Evolutionary conservation across 2,797 vertebrate genomes (phyloP).

Genomic region (Eulemur mongoz): DNA sequence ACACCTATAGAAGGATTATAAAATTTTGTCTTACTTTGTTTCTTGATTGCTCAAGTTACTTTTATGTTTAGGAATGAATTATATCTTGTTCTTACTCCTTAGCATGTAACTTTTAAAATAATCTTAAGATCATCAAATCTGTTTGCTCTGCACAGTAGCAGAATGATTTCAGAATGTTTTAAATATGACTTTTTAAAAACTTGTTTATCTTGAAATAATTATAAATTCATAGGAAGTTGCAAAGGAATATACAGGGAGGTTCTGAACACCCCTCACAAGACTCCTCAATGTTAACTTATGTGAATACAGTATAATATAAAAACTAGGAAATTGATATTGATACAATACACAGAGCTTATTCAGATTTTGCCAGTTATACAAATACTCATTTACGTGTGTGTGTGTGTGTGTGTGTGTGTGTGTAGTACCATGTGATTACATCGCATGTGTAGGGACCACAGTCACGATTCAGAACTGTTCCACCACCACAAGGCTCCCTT

Average conservation of each 20-base stretch:
- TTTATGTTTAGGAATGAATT: background rate
- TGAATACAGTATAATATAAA: background rate
- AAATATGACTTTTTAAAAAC: background rate
- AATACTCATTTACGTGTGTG: background rate
- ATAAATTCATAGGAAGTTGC: background rate
- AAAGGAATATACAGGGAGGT: background rate
- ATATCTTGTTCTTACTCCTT: background rate
- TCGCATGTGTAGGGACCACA: background rate
- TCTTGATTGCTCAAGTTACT: background rate
- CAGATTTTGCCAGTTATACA: background rate
- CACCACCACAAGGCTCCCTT: background rate
- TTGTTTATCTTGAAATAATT: background rate
- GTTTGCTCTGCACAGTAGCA: background rate
- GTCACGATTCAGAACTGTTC: background rate
- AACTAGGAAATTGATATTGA: background rate
- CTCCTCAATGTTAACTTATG: background rate
- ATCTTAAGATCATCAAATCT: background rate
- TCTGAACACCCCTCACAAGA: background rate
- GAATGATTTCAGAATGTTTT: constrained; percentile 1
- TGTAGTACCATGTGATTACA: background rate
- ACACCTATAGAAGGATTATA: background rate
- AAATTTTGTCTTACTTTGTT: background rate
- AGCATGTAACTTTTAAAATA: background rate
- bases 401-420: background rate
- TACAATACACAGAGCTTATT: background rate